phyloP scores from a whole-genome alignment of 2,888 invertebrate genomes.

The Beris chalybata region DNA sequence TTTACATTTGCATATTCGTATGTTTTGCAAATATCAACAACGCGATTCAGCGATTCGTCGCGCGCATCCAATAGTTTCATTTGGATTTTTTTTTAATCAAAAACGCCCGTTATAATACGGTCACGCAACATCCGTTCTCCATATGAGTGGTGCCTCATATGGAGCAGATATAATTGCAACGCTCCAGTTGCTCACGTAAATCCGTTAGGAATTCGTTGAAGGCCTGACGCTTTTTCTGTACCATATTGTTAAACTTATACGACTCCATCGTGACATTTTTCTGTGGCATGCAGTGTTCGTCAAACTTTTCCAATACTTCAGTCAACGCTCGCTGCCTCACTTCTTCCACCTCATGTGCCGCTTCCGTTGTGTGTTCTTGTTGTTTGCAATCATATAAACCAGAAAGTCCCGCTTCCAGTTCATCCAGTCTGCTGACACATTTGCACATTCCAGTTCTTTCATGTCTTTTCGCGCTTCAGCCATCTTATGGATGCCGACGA shows the following conservation, averaged over 20 bases:
- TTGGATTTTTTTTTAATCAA: too few species aligned
- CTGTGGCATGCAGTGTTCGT: slow-evolving; percentile 5
- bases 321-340: background rate
- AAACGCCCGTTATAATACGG: too few species aligned
- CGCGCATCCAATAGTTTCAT: too few species aligned
- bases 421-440: background rate
- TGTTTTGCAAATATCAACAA: too few species aligned
- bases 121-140: too few species aligned
- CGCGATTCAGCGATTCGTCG: too few species aligned
- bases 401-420: background rate
- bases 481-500: background rate
- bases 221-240: slow-evolving; percentile 37
- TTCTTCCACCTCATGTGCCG: background rate
- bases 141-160: too few species aligned
- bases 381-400: background rate
- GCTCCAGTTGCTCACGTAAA: slow-evolving; percentile 32
- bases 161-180: slow-evolving; percentile 39
- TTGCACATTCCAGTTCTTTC: background rate
- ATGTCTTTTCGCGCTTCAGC: background rate
- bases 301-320: background rate
- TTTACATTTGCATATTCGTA: too few species aligned
- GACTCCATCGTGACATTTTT: slow-evolving; percentile 35
- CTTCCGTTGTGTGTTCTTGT: too few species aligned
- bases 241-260: slow-evolving; percentile 38
- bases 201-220: slow-evolving; percentile 39